Evolutionary conservation across 1,140 invertebrate genomes (phyloP).

Genomic region (Galleria mellonella): DNA sequence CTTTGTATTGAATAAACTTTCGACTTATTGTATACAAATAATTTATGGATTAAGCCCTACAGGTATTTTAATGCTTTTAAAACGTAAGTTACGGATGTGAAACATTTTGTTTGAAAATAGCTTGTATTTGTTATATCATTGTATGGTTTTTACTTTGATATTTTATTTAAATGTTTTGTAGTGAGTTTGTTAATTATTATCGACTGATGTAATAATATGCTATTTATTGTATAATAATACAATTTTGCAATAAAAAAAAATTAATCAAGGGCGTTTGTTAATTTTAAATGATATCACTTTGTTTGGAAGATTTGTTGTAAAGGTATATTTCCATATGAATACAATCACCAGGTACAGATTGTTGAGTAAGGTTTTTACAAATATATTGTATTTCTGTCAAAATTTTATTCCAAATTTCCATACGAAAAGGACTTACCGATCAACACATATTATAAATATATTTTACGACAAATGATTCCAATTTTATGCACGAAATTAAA

Average conservation of each 20-base stretch:
- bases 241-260: constrained; percentile 63
- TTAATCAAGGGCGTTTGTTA: constrained; percentile 23
- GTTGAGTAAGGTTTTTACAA: constrained; percentile 62
- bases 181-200: constrained; percentile 12
- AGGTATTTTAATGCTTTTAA: constrained; percentile 17
- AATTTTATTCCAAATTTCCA: constrained; percentile 37
- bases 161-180: constrained; percentile 16
- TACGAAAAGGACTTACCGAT: constrained; percentile 27
- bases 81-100: constrained; percentile 37
- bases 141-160: constrained; percentile 7
- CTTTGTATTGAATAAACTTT: constrained; percentile 4
- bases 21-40: constrained; percentile 9
- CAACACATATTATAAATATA: constrained; percentile 6
- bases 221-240: constrained; percentile 15
- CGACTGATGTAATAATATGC: constrained; percentile 5
- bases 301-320: constrained; percentile 70
- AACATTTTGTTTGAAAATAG: constrained; percentile 36
- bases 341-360: constrained; percentile 71
- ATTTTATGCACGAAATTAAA: constrained; percentile 33
- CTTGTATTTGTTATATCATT: constrained; percentile 5
- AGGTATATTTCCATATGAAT: constrained; percentile 69
- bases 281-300: constrained; percentile 38
- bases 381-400: constrained; percentile 53
- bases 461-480: constrained; percentile 34
- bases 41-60: constrained; percentile 8